A percentile compares a stretch with the other conserved stretches of the same genome.
Evolutionary conservation across 2,888 invertebrate species (phyloP).

Genomic region (Melinopterus prodromus): DNA sequence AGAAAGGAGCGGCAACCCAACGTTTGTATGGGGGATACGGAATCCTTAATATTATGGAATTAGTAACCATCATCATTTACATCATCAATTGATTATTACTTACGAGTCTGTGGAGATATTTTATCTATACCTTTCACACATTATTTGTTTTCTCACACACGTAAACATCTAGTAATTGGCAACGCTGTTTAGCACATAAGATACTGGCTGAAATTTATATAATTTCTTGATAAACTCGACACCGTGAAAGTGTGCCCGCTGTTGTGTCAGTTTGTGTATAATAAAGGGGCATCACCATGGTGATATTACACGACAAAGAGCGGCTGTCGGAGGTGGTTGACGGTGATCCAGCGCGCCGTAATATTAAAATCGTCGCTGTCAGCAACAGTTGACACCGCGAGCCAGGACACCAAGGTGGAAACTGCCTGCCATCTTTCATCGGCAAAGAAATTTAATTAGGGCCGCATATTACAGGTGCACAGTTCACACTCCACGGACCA

Average conservation of each 20-base stretch:
- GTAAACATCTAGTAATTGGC: too few species aligned
- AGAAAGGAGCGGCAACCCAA: too few species aligned
- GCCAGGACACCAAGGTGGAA: conserved; percentile 7
- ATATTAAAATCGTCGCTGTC: neutral
- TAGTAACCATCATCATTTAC: too few species aligned
- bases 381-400: conserved; percentile 13
- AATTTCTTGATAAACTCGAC: neutral
- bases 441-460: conserved; percentile 32
- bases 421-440: conserved; percentile 18
- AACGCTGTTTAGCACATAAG: too few species aligned
- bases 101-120: too few species aligned
- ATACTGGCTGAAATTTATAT: too few species aligned
- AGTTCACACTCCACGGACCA: conserved; percentile 20
- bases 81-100: too few species aligned
- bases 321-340: neutral
- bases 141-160: too few species aligned
- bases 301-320: neutral
- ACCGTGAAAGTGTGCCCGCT: neutral
- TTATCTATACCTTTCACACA: too few species aligned
- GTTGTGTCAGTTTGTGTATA: neutral
- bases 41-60: too few species aligned
- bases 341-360: neutral
- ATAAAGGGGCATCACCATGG: neutral
- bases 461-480: conserved; percentile 30
- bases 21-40: too few species aligned